Conservation (phyloP, 2,888 invertebrate species). For the Pseudococcus longispinus region DNA sequence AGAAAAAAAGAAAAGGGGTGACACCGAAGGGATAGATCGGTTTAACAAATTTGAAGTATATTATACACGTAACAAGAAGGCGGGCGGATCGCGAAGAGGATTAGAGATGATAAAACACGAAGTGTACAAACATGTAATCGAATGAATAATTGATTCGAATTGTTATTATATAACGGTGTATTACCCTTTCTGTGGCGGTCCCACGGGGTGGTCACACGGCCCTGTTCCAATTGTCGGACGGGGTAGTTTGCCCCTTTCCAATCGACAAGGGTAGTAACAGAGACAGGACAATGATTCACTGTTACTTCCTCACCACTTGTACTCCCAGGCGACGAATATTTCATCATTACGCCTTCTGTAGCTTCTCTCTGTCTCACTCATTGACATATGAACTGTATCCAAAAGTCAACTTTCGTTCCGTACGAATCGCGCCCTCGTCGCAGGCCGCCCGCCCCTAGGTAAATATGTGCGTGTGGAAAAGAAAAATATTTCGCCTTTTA, state of each 20-base stretch:
- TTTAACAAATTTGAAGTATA: conserved; percentile 56
- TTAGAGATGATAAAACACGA: conserved; percentile 55
- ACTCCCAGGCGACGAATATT: conserved; percentile 65
- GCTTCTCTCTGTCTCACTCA: conserved; percentile 46
- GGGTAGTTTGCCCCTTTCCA: conserved; percentile 22
- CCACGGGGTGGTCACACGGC: conserved; percentile 57
- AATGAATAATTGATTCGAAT: conserved; percentile 59
- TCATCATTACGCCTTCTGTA: conserved; percentile 64
- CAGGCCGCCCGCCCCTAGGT: neutral
- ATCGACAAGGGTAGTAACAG: conserved; percentile 54
- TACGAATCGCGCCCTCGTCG: neutral
- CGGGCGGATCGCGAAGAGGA: conserved; percentile 46
- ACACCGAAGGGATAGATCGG: conserved; percentile 53
- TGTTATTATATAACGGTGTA: conserved; percentile 58
- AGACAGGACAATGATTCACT: conserved; percentile 64
- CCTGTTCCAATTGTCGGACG: conserved; percentile 47
- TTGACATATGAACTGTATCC: conserved; percentile 51
- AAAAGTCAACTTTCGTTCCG: conserved; percentile 46
- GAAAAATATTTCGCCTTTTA: neutral
- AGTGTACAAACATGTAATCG: conserved; percentile 57
- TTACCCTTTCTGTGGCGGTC: conserved; percentile 57
- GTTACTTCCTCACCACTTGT: conserved; percentile 58
- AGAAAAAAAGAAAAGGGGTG: conserved; percentile 44
- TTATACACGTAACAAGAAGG: conserved; percentile 50
- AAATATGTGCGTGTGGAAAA: neutral